phyloP scores from a whole-genome alignment of 2,888 invertebrate species.

The Clusia tigrina region DNA sequence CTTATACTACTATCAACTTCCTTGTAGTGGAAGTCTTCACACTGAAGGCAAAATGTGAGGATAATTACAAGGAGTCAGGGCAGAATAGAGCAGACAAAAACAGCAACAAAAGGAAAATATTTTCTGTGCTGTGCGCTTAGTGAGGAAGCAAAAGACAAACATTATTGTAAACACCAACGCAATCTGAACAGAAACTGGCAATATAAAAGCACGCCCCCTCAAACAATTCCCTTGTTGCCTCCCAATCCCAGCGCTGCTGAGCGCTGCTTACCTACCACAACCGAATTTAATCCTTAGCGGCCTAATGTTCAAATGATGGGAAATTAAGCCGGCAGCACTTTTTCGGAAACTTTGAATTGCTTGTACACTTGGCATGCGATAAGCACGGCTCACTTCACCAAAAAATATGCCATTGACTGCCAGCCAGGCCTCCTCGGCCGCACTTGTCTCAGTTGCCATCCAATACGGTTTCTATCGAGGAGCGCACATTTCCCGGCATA shows the following conservation, averaged over 20 bases:
- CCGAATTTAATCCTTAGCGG: constrained; percentile 49
- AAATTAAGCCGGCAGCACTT: constrained; percentile 53
- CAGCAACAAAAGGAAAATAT: too few species aligned
- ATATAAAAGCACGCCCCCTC: constrained; percentile 10
- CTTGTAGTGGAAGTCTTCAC: too few species aligned
- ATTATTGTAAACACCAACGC: constrained; percentile 17
- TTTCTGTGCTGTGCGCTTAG: too few species aligned
- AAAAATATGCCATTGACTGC: not conserved
- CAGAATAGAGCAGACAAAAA: too few species aligned
- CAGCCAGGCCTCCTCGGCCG: not conserved
- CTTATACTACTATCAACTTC: too few species aligned
- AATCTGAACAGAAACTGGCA: constrained; percentile 21
- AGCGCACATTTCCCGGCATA: not conserved
- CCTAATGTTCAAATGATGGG: constrained; percentile 59
- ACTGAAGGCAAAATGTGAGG: too few species aligned
- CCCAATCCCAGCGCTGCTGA: not conserved
- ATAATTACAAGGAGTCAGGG: too few species aligned
- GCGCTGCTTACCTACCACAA: not conserved
- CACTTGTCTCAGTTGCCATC: not conserved
- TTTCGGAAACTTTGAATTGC: constrained; percentile 48
- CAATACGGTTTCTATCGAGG: not conserved
- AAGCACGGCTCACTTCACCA: constrained; percentile 24
- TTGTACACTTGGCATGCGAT: constrained; percentile 47
- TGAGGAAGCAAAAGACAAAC: not conserved
- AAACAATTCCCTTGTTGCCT: too few species aligned